phyloP scores from a whole-genome alignment of 2,113 vertebrate species.

The Gobiocypris rarus region DNA sequence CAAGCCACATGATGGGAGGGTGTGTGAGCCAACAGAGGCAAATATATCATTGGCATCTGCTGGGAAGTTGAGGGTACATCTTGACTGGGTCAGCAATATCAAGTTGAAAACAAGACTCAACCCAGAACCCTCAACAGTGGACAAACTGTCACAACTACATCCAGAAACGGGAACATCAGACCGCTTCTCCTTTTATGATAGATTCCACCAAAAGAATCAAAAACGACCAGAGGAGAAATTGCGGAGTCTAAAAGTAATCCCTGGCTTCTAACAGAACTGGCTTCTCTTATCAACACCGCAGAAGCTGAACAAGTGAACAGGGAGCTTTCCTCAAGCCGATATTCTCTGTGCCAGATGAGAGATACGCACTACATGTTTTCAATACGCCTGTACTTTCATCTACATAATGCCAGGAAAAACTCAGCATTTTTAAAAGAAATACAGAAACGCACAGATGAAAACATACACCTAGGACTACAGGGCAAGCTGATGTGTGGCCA shows the following conservation, averaged over 20 bases:
- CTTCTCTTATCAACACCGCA: neutral
- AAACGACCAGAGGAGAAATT: conserved; percentile 27
- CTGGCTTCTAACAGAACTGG: no score
- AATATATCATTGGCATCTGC: neutral
- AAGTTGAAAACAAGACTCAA: neutral
- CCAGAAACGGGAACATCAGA: conserved; percentile 24
- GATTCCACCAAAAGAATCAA: conserved; percentile 39
- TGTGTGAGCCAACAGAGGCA: neutral
- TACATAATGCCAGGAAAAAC: neutral
- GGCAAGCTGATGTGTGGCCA: neutral
- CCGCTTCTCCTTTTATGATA: conserved; percentile 20
- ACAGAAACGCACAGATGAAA: neutral
- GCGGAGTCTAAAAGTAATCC: conserved; percentile 6
- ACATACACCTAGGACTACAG: neutral
- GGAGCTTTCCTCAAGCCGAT: conserved; percentile 12
- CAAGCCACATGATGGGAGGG: conserved; percentile 27
- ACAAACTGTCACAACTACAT: neutral
- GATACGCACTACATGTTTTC: neutral
- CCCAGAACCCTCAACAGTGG: neutral
- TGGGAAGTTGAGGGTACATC: neutral
- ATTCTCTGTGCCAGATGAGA: neutral
- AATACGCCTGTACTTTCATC: neutral
- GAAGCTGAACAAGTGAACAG: conserved; percentile 38
- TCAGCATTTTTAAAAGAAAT: neutral
- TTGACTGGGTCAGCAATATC: neutral